Evolutionary conservation across 2,888 invertebrate species (phyloP).

Genomic region (Pseudoips prasinana): DNA sequence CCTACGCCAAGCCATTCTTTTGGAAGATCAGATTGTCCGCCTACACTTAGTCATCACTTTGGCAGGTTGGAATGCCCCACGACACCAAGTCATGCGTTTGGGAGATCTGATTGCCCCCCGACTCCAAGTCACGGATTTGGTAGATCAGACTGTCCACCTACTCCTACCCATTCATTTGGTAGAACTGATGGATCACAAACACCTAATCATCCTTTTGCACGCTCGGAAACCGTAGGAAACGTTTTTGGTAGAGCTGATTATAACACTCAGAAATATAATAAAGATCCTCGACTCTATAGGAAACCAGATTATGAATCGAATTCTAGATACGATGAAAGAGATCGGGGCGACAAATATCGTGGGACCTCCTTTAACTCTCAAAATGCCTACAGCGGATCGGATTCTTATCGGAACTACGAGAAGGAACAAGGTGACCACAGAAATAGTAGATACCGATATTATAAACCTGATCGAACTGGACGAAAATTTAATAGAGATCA

Average conservation of each 20-base stretch:
- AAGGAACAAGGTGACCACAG: constrained; percentile 42
- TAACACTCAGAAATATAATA: constrained; percentile 31
- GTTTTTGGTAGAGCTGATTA: constrained; percentile 33
- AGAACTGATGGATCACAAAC: constrained; percentile 31
- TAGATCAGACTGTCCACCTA: constrained; percentile 30
- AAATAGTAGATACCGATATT: constrained; percentile 36
- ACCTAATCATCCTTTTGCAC: constrained; percentile 33
- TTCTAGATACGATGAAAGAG: constrained; percentile 42
- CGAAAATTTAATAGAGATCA: constrained; percentile 20
- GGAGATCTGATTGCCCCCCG: constrained; percentile 31
- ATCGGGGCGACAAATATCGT: constrained; percentile 29
- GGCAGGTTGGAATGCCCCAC: constrained; percentile 36
- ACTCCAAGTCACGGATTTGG: constrained; percentile 37
- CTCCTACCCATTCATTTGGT: constrained; percentile 37
- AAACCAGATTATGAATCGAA: constrained; percentile 46
- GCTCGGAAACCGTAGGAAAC: constrained; percentile 28
- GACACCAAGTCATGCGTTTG: constrained; percentile 36
- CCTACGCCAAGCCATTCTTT: constrained; percentile 52
- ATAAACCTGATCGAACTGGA: constrained; percentile 14
- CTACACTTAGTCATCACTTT: constrained; percentile 41
- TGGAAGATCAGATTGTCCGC: constrained; percentile 43
- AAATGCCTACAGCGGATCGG: constrained; percentile 31
- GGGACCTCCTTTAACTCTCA: constrained; percentile 34
- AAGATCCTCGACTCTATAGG: constrained; percentile 62
- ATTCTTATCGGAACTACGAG: constrained; percentile 34